A percentile compares a stretch with the other conserved stretches of the same genome.
Conservation (phyloP, 1,140 invertebrate species). For the Brachionus asplanchnoidis region DNA sequence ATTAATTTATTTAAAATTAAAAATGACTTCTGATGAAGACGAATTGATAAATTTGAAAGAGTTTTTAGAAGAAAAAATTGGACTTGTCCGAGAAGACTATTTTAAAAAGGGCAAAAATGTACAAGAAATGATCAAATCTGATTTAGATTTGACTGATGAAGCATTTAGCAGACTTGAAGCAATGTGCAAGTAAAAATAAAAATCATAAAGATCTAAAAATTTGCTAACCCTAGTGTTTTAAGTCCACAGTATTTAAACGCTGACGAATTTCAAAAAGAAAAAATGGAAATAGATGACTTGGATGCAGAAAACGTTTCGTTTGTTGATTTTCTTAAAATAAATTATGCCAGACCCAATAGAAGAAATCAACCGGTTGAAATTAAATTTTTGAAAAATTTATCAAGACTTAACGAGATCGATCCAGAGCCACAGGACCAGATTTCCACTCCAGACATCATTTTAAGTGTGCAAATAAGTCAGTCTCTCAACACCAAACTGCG, state of each 20-base stretch:
- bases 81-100: constrained; percentile 15
- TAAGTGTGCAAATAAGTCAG: constrained; percentile 32
- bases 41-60: constrained; percentile 33
- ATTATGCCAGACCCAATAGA: neutral
- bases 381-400: constrained; percentile 27
- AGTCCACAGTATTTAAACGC: constrained; percentile 13
- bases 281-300: neutral
- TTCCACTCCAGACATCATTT: constrained; percentile 4
- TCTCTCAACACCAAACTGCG: constrained; percentile 23
- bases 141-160: neutral
- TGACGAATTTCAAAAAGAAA: constrained; percentile 6
- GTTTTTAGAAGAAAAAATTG: constrained; percentile 20
- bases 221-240: neutral
- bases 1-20: neutral
- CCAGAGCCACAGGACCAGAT: neutral
- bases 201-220: neutral
- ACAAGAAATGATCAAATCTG: neutral
- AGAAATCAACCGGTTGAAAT: constrained; percentile 28
- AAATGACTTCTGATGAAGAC: neutral
- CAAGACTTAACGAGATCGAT: neutral
- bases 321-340: constrained; percentile 9
- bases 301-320: neutral
- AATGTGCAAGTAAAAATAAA: constrained; percentile 24
- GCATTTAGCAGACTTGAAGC: neutral
- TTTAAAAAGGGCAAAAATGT: constrained; percentile 12